phyloP scores from a whole-genome alignment of 2,797 vertebrate species.

The Sebastes flavidus region DNA sequence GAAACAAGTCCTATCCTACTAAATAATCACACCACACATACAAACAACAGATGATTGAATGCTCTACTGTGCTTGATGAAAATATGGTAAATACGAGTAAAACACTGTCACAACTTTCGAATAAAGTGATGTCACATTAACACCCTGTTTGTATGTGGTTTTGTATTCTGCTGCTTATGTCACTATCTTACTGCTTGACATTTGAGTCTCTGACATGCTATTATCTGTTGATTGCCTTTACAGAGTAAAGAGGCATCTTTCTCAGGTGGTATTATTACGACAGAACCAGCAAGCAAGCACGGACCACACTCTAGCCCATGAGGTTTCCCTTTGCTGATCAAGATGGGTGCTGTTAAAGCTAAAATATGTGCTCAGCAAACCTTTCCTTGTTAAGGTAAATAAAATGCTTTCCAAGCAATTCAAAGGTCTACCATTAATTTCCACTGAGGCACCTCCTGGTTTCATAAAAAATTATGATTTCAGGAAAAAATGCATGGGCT shows the following conservation, averaged over 20 bases:
- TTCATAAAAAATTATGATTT: neutral
- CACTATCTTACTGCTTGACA: neutral
- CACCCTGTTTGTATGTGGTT: neutral
- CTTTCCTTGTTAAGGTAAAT: slow-evolving; percentile 4
- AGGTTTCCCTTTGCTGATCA: neutral
- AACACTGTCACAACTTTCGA: neutral
- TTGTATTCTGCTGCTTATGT: neutral
- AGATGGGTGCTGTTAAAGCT: neutral
- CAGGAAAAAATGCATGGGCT: neutral
- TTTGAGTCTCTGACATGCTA: neutral
- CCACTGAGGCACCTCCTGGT: neutral
- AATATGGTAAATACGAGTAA: neutral
- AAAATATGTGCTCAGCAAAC: slow-evolving; percentile 28
- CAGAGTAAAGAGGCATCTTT: neutral
- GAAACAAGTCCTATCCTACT: neutral
- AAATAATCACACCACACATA: neutral
- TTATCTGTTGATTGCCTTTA: neutral
- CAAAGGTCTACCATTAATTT: slow-evolving; percentile 44
- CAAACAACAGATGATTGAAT: neutral
- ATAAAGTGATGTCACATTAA: neutral
- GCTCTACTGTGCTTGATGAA: neutral
- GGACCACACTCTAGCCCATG: neutral
- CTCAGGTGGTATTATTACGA: neutral
- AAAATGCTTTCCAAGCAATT: slow-evolving; percentile 38
- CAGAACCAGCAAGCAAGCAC: neutral